These are phyloP conservation scores for Meloe dianella DNA, from an alignment of 2,888 invertebrate species.

Conservation along the genomic window DNA sequence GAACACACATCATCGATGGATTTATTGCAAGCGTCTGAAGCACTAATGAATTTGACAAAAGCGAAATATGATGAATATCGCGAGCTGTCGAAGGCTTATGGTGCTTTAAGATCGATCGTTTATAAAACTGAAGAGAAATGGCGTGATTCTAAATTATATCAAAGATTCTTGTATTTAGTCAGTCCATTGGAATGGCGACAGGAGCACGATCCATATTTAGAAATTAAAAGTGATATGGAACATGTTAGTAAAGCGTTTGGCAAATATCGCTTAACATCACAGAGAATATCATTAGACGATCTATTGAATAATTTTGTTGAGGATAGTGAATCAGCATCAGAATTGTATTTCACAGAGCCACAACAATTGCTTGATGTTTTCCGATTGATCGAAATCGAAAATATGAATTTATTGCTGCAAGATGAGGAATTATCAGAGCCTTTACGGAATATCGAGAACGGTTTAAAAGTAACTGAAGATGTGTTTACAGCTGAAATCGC, in stretches of 20 bases:
- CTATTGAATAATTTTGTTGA: constrained; percentile 61
- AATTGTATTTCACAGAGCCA: constrained; percentile 65
- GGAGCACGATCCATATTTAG: constrained; percentile 56
- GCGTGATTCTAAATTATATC: constrained; percentile 68
- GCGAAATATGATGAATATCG: constrained; percentile 60
- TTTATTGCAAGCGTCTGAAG: constrained; percentile 62
- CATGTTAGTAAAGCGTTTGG: constrained; percentile 32
- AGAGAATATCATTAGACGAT: constrained; percentile 49
- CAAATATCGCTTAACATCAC: constrained; percentile 43
- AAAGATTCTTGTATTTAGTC: constrained; percentile 71
- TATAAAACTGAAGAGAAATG: constrained; percentile 69
- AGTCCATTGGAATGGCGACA: constrained; percentile 68
- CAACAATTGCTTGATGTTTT: constrained; percentile 65
- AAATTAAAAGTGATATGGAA: constrained; percentile 23
- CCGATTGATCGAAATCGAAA: constrained; percentile 67
- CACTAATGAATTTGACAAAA: constrained; percentile 58
- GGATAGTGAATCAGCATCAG: constrained; percentile 58
- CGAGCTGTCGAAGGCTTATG: constrained; percentile 57
- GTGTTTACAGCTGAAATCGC: constrained; percentile 56
- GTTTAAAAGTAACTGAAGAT: constrained; percentile 59
- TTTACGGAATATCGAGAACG: constrained; percentile 60
- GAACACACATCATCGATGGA: constrained; percentile 68
- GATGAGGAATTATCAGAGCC: constrained; percentile 65
- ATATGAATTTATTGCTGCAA: constrained; percentile 68
- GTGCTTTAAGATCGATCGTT: constrained; percentile 58